A percentile compares a stretch with the other conserved stretches of the same genome.
These are phyloP conservation scores for Balearica regulorum DNA, from an alignment of 2,797 vertebrate species.

Conservation along the genomic window DNA sequence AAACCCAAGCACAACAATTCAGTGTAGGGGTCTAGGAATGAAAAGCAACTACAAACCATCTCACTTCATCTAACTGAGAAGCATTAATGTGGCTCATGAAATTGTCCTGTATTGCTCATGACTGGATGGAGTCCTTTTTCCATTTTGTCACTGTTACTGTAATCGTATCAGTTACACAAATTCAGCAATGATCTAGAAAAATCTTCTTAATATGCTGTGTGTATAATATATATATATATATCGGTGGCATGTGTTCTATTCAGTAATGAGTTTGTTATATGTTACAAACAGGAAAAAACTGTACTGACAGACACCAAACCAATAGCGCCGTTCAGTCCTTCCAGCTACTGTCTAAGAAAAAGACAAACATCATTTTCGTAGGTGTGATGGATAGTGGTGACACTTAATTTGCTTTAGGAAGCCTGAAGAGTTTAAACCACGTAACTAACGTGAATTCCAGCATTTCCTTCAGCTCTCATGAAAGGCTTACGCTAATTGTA, in stretches of 20 bases:
- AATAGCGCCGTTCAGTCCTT: neutral
- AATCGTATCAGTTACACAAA: neutral
- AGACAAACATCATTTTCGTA: neutral
- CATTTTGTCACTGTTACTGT: neutral
- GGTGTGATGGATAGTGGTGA: neutral
- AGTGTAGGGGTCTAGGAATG: neutral
- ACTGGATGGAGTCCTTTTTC: neutral
- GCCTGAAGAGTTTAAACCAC: neutral
- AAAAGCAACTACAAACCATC: neutral
- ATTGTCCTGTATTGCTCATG: neutral
- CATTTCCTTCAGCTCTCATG: neutral
- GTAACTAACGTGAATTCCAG: neutral
- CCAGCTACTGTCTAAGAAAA: neutral
- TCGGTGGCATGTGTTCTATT: fast-evolving
- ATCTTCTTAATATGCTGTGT: neutral
- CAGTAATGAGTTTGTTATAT: neutral
- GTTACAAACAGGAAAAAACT: neutral
- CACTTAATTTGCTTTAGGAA: neutral
- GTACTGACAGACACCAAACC: neutral
- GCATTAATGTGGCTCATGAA: neutral
- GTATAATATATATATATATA: no score
- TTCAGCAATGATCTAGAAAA: neutral
- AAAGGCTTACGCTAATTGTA: neutral
- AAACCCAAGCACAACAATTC: neutral
- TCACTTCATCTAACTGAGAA: neutral